A percentile compares a stretch with the other conserved stretches of the same genome.
Conservation (phyloP, 2,888 invertebrate genomes). For the Amphipyra tragopoginis region DNA sequence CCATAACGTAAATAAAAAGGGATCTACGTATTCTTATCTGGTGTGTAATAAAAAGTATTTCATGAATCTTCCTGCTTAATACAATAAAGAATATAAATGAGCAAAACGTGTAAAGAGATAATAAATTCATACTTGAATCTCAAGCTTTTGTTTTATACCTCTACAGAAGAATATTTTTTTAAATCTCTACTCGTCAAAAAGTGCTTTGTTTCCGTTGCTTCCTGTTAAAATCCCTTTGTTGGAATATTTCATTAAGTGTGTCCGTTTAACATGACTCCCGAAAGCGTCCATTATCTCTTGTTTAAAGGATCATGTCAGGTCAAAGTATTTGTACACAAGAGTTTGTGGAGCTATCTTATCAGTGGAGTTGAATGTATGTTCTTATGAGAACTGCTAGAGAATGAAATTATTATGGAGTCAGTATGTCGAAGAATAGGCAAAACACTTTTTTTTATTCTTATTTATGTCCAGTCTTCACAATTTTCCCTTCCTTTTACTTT, state of each 20-base stretch:
- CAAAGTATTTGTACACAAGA: too few species aligned
- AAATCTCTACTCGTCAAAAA: conserved; percentile 27
- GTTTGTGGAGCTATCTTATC: too few species aligned
- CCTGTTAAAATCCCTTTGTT: conserved; percentile 30
- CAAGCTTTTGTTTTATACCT: conserved; percentile 1
- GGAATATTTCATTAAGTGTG: conserved; percentile 30
- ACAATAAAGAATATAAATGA: conserved; percentile 16
- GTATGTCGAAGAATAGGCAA: too few species aligned
- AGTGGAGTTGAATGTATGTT: too few species aligned
- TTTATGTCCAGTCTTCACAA: too few species aligned
- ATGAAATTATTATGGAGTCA: too few species aligned
- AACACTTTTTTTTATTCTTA: too few species aligned
- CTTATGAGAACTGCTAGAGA: too few species aligned
- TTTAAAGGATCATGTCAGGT: conserved; percentile 1
- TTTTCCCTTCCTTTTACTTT: too few species aligned
- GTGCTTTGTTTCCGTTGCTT: conserved; percentile 30
- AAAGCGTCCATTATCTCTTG: conserved; percentile 15
- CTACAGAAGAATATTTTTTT: conserved; percentile 4
- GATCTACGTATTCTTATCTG: neutral
- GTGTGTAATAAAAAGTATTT: conserved; percentile 1
- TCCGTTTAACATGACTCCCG: conserved; percentile 7
- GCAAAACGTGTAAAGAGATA: conserved; percentile 16
- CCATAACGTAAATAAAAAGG: too few species aligned
- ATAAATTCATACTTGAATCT: conserved; percentile 19
- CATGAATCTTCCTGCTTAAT: conserved; percentile 1